Conservation (phyloP, 2,888 invertebrate species). For the Archaeoteleia sp. region DNA sequence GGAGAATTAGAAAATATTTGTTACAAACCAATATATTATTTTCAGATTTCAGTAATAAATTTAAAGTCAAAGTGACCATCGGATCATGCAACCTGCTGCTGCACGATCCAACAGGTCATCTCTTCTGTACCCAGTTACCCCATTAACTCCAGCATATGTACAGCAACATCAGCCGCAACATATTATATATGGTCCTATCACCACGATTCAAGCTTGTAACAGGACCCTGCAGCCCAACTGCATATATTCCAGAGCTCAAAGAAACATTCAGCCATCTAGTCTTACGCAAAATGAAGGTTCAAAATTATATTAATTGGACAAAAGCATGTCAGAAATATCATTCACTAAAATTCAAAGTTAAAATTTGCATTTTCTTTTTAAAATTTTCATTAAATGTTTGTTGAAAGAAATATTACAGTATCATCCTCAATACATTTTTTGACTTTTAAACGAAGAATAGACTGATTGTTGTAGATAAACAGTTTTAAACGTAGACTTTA, state of each 20-base stretch:
- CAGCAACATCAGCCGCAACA: slow-evolving; percentile 59
- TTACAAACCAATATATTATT: no score
- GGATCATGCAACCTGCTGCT: slow-evolving; percentile 67
- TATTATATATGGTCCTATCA: slow-evolving; percentile 64
- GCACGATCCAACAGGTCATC: slow-evolving; percentile 63
- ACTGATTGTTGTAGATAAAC: no score
- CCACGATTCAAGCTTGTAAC: slow-evolving; percentile 62
- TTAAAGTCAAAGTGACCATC: slow-evolving; percentile 35
- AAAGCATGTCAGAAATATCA: no score
- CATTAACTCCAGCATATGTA: slow-evolving; percentile 53
- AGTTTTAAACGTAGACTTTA: no score
- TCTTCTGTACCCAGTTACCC: slow-evolving; percentile 47
- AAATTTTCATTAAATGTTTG: no score
- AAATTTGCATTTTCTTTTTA: no score
- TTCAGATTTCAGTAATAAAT: slow-evolving; percentile 25
- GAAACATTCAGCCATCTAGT: slow-evolving; percentile 55
- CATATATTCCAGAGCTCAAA: slow-evolving; percentile 61
- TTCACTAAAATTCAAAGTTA: no score
- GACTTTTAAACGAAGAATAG: no score
- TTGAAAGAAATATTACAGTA: no score
- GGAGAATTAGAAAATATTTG: no score
- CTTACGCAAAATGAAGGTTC: slow-evolving; percentile 61
- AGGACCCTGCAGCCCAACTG: slow-evolving; percentile 62
- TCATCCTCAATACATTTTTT: no score
- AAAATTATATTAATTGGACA: slow-evolving; percentile 5